These are phyloP conservation scores for Yponomeuta sedellus DNA, from an alignment of 2,888 invertebrate genomes.

Conservation along the genomic window DNA sequence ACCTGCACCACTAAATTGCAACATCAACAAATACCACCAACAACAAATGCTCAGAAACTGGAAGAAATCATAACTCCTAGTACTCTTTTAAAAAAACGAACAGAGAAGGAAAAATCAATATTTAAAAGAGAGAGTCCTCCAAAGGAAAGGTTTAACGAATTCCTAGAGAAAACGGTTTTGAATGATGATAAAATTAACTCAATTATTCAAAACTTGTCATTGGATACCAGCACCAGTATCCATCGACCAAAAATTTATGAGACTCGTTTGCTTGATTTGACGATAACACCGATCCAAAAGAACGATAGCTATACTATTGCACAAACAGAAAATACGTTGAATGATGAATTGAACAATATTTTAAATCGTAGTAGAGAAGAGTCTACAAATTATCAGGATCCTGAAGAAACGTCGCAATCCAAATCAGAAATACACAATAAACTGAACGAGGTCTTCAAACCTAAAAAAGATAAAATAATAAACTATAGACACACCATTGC, in stretches of 20 bases:
- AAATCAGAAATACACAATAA: neutral
- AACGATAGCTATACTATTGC: neutral
- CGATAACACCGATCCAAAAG: conserved; percentile 25
- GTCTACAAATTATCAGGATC: neutral
- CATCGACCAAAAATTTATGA: conserved; percentile 28
- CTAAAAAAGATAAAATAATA: conserved; percentile 3
- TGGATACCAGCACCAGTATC: conserved; percentile 43
- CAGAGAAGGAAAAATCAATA: conserved; percentile 33
- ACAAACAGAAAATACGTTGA: neutral
- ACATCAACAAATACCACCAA: neutral
- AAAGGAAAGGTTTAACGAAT: conserved; percentile 61
- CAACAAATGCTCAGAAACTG: neutral
- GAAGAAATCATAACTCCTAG: conserved; percentile 26
- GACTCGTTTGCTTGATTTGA: conserved; percentile 23
- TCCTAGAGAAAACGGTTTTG: conserved; percentile 64
- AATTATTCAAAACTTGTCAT: conserved; percentile 62
- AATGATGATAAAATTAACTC: conserved; percentile 65
- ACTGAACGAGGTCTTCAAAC: conserved; percentile 1
- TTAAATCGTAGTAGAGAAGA: conserved; percentile 1
- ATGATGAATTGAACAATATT: conserved; percentile 5
- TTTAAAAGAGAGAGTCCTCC: conserved; percentile 60
- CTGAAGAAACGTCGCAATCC: neutral
- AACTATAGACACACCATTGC: neutral
- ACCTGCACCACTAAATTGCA: neutral
- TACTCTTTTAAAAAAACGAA: conserved; percentile 36